These are phyloP conservation scores for Limnothrissa miodon DNA, from an alignment of 2,113 vertebrate genomes.

Conservation along the genomic window DNA sequence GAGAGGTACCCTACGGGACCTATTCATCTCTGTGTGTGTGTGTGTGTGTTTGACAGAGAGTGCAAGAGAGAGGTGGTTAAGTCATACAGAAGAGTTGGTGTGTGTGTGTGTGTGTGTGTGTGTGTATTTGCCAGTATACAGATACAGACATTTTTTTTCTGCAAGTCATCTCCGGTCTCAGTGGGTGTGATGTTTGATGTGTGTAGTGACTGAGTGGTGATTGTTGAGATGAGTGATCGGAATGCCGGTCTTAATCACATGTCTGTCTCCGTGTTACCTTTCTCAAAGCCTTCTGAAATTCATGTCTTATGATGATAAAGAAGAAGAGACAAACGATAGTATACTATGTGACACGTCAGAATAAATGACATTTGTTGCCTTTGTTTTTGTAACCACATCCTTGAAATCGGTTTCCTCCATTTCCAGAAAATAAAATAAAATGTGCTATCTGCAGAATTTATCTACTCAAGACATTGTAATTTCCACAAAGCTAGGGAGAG, in stretches of 20 bases:
- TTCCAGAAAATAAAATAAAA: not conserved
- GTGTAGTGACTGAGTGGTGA: not conserved
- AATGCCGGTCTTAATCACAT: not conserved
- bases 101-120: not conserved
- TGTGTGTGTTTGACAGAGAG: not conserved
- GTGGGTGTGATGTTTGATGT: not conserved
- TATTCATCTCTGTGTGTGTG: not conserved
- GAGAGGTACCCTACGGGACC: not conserved
- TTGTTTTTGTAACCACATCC: not conserved
- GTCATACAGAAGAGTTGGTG: not conserved
- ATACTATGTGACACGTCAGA: not conserved
- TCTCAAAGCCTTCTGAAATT: not conserved
- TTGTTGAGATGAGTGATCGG: slow-evolving; percentile 1
- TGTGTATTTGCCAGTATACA: not conserved
- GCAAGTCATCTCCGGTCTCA: not conserved
- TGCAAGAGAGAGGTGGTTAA: not conserved
- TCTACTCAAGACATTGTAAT: not conserved
- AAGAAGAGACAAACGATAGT: not conserved
- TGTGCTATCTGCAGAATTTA: not conserved
- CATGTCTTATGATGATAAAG: not conserved
- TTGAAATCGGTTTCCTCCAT: no score
- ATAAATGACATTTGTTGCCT: not conserved
- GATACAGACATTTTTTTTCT: not conserved
- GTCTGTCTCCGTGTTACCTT: not conserved
- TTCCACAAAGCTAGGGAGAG: no score